A percentile compares a stretch with the other conserved stretches of the same genome.
Conservation (phyloP, 1,140 invertebrate genomes). For the Centruroides sculpturatus region DNA sequence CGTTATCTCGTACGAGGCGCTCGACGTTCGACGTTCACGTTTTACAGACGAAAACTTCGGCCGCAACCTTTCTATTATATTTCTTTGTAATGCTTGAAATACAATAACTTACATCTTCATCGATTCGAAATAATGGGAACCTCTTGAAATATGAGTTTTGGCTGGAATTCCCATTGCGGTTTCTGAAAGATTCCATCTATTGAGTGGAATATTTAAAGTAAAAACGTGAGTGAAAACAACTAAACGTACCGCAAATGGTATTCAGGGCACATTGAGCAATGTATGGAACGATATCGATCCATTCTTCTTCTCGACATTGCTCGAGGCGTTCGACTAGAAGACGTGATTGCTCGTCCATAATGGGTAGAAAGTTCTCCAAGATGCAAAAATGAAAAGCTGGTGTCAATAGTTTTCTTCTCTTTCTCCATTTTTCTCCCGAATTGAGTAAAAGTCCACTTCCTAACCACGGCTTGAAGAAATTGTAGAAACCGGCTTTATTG, state of each 20-base stretch:
- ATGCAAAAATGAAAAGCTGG: conserved; percentile 41
- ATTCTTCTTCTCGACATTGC: conserved; percentile 17
- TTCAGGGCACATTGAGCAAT: conserved; percentile 6
- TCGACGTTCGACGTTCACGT: too few relatives aligned
- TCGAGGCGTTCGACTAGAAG: conserved; percentile 26
- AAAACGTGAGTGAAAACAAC: too few relatives aligned
- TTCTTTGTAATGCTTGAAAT: too few relatives aligned
- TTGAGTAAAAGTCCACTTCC: too few relatives aligned
- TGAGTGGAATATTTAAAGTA: neutral
- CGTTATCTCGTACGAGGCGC: too few relatives aligned
- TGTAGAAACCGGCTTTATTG: too few relatives aligned
- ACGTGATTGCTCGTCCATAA: conserved; percentile 36
- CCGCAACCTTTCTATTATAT: too few relatives aligned
- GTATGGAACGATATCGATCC: conserved; percentile 2
- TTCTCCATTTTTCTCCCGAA: conserved; percentile 32
- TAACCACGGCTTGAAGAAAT: too few relatives aligned
- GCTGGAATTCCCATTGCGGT: conserved; percentile 65
- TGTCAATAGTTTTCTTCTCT: conserved; percentile 34
- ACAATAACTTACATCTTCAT: neutral
- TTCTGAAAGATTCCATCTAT: conserved; percentile 50
- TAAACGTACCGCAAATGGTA: conserved; percentile 11
- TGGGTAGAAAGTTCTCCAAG: conserved; percentile 34
- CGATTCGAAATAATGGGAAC: conserved; percentile 58
- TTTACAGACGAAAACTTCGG: too few relatives aligned
- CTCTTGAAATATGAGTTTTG: conserved; percentile 45